Evolutionary conservation across 2,888 invertebrate genomes (phyloP).

Genomic region (Calliphora vomitoria): DNA sequence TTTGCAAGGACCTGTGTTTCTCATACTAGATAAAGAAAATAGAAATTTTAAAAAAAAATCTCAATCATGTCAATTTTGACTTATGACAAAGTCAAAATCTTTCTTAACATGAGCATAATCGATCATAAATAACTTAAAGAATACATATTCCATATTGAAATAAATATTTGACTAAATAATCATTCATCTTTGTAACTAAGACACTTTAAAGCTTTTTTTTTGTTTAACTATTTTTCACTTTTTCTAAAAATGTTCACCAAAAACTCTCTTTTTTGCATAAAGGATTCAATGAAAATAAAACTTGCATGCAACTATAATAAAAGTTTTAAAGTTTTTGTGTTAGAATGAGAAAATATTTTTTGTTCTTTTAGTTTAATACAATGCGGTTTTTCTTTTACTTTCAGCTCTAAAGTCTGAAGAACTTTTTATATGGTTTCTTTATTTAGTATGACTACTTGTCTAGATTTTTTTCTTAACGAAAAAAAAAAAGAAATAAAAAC

Average conservation of each 20-base stretch:
- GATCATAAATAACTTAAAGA: background rate
- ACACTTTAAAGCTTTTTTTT: constrained; percentile 33
- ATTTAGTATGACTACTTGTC: constrained; percentile 43
- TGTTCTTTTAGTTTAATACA: constrained; percentile 59
- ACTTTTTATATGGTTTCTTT: constrained; percentile 51
- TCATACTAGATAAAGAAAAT: too few relatives aligned
- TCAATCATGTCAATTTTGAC: background rate
- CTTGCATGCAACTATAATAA: constrained; percentile 36
- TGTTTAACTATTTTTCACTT: background rate
- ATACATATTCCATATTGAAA: background rate
- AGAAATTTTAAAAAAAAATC: background rate
- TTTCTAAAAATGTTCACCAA: constrained; percentile 15
- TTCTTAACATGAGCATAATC: background rate
- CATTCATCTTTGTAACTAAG: background rate
- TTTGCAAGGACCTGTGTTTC: too few relatives aligned
- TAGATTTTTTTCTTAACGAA: constrained; percentile 38
- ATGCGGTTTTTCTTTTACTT: constrained; percentile 68
- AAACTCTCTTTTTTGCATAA: constrained; percentile 16
- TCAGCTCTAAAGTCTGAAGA: constrained; percentile 58
- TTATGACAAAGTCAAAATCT: background rate
- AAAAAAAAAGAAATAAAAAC: constrained; percentile 20
- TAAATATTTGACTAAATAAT: background rate
- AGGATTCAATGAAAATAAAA: constrained; percentile 40
- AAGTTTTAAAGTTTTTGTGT: constrained; percentile 28
- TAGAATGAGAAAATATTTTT: constrained; percentile 49